Base-by-base conservation (phyloP, 2,113 vertebrate species). In the Gambusia holbrooki region DNA sequence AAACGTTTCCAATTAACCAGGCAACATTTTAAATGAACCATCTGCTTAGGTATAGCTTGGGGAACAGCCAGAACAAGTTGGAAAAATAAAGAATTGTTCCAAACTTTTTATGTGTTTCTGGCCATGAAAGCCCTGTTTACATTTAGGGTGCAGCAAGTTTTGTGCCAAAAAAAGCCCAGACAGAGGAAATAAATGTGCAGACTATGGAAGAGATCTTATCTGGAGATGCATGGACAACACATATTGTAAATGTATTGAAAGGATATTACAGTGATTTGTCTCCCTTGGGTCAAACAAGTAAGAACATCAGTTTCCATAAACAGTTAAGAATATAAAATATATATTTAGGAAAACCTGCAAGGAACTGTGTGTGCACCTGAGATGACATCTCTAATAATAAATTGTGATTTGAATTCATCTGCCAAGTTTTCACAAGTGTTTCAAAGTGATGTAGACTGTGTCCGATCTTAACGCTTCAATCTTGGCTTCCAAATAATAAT, bases 251-350 rank as follows among this genome's bases (percentile, higher is more conserved):
- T 69, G 42, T 10, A 19, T 60, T 13, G 4, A 58, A 15, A 71
- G 62, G 48, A 78, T 66, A 66, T 66, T 9, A 30, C 15, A 42
- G 62, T 17, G 2, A 11, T 45, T 65, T 71, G 33, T 71, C 27
- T 40, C 35, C 4, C 30, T 33, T 33, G 5, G 0, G 27, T 72
- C n/a, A 62, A 17, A 60, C 29, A 12, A 27, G 11, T 35, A 6
- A 15, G 60, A 27, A 48, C 13, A 19, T 14, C 22, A 33, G 54
- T 35, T 37, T 25, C 10, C 6, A 5, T 4, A n/a, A 33, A 35
- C n/a, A 32, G 29, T 27, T 58, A 33, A 51, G 54, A 70, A 35
- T 58, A 58, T 58, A 30, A 70, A 58, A 42, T 58, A 60, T 58
- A n/a, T 17, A 7, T 69, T 69, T 69, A 69, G 28, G 4, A 51